Evolutionary conservation across 92 coral and sea anemone species (phyloP), one percentile per base, ranked within the genome.

Genomic region (Phenganax marumi): DNA sequence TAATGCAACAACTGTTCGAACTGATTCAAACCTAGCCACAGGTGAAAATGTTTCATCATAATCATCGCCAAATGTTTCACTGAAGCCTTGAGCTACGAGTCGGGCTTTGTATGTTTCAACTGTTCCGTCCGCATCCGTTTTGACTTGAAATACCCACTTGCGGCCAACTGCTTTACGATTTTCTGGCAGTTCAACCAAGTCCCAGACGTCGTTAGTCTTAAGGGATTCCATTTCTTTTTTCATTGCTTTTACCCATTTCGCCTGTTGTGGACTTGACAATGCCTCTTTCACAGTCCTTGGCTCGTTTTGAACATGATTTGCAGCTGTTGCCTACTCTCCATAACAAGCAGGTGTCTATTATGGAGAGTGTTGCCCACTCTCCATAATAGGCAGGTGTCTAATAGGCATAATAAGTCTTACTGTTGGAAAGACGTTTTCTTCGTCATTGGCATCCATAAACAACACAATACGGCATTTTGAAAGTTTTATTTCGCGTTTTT

Each of bases 151-250:
- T 50, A 86, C 86, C 89, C 86, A 86, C 58, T 81, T 81, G 56
- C 83, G 70, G 12, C 86, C 81, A 3, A 86, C 86, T 52, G 89
- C 76, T 51, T 71, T 86, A 33, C 86, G 89, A 70, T 75, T 82
- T 26, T 75, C 47, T 13, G 89, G 86, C 64, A 86, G 77, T 65
- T 86, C 76, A 24, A 81, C 86, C 53, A 86, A 39, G 25, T 86
- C 82, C 89, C 89, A 86, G 12, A 81, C 85, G 49, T 80, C 85
- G 57, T n/a, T n/a, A n/a, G n/a, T n/a, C n/a, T n/a, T n/a, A n/a
- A n/a, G n/a, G n/a, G n/a, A n/a, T n/a, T n/a, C 80, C 19, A 3
- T 7, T 33, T 47, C 52, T 66, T 17, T 80, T 77, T 17, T 10
- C 10, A 10, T 10, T 17, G 60, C 60, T 54, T 54, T 54, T 17